phyloP scores from a whole-genome alignment of 2,888 invertebrate genomes.

The Melanostoma mellinum region DNA sequence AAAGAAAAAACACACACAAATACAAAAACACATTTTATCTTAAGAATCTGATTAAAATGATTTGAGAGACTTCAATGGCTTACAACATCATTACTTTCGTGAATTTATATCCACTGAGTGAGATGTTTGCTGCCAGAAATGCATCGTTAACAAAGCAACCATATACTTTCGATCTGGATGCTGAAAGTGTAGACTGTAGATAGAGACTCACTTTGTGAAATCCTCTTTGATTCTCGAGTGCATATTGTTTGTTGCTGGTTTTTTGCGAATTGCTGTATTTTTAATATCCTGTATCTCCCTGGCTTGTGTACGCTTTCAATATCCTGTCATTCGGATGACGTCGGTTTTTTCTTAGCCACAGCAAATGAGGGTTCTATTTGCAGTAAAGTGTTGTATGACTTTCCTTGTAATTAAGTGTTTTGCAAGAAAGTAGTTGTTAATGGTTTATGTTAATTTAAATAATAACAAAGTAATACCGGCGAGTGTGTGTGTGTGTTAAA shows the following conservation, averaged over 20 bases:
- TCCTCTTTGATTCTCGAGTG: constrained; percentile 38
- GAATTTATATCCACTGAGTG: constrained; percentile 11
- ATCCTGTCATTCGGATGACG: constrained; percentile 57
- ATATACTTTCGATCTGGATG: background rate
- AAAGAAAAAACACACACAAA: background rate
- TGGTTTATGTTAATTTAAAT: constrained; percentile 8
- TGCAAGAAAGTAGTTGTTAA: constrained; percentile 1
- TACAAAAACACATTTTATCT: constrained; percentile 30
- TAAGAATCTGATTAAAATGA: constrained; percentile 53
- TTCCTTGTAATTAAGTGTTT: constrained; percentile 13
- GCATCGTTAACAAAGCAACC: constrained; percentile 42
- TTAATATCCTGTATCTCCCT: constrained; percentile 68
- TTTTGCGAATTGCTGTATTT: constrained; percentile 52
- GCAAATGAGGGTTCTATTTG: constrained; percentile 1
- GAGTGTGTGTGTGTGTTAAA: too few species aligned
- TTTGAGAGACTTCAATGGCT: constrained; percentile 40
- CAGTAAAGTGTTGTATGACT: constrained; percentile 36
- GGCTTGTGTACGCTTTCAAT: constrained; percentile 57
- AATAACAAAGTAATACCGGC: background rate
- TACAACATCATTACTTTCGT: constrained; percentile 60
- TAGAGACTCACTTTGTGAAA: constrained; percentile 16
- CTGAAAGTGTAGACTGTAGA: too few species aligned
- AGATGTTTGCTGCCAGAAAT: constrained; percentile 55
- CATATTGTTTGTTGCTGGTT: constrained; percentile 56
- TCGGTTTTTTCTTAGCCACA: constrained; percentile 3